Percentiles rank a stretch among this genome's conserved stretches.
phyloP scores from a whole-genome alignment of 2,888 invertebrate species.

The Lasioglossum pauxillum region DNA sequence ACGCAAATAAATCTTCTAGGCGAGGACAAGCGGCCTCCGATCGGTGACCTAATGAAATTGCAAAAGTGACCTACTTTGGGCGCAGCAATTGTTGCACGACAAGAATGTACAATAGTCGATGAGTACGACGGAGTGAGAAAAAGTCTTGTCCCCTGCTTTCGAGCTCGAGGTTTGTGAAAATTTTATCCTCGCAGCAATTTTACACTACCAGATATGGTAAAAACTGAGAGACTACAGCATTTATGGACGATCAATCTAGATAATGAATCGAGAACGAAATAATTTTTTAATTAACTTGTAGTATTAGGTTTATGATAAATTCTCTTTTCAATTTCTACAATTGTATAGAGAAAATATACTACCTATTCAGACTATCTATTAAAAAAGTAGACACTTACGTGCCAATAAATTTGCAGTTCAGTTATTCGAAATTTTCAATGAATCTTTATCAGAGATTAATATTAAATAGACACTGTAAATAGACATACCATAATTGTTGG shows the following conservation, averaged over 20 bases:
- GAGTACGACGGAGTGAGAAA: neutral
- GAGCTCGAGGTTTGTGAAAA: neutral
- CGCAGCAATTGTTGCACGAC: neutral
- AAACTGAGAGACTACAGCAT: neutral
- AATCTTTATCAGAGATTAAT: neutral
- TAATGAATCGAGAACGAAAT: neutral
- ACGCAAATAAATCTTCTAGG: slow-evolving; percentile 35
- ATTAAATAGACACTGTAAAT: slow-evolving; percentile 31
- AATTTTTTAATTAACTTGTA: neutral
- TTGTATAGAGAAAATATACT: neutral
- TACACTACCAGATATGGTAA: neutral
- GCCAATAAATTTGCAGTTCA: too few relatives aligned
- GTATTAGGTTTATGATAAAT: neutral
- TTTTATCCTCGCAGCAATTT: neutral
- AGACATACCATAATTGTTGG: slow-evolving; percentile 79
- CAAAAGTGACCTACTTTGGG: slow-evolving; percentile 39
- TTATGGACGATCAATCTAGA: neutral
- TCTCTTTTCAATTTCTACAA: neutral
- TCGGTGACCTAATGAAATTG: slow-evolving; percentile 34
- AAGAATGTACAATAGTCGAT: neutral
- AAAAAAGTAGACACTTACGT: neutral
- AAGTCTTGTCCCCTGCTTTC: neutral
- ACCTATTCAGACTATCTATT: neutral
- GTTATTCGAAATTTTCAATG: neutral
- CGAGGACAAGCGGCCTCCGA: slow-evolving; percentile 37